phyloP scores from a whole-genome alignment of 2,888 invertebrate genomes.

The Chesias legatella region DNA sequence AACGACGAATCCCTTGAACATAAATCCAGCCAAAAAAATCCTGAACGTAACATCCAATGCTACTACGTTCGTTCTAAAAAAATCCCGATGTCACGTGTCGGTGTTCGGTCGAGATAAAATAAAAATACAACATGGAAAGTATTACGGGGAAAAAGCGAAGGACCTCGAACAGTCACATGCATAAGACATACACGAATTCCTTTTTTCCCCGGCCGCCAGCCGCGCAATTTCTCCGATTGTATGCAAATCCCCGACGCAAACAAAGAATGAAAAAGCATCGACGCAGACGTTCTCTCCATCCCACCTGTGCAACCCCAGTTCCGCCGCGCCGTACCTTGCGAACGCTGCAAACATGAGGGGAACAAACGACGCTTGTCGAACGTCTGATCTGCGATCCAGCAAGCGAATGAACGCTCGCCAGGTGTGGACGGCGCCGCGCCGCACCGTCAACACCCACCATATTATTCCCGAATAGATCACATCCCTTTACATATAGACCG shows the following conservation, averaged over 20 bases:
- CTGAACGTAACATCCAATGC: too few relatives aligned
- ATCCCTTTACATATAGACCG: slow-evolving; percentile 68
- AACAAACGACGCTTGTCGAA: too few relatives aligned
- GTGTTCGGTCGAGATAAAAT: slow-evolving; percentile 18
- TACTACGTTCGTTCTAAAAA: neutral
- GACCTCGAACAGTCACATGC: slow-evolving; percentile 49
- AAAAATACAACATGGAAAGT: slow-evolving; percentile 16
- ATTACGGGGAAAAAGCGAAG: slow-evolving; percentile 38
- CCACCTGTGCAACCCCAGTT: slow-evolving; percentile 54
- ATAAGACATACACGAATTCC: slow-evolving; percentile 62
- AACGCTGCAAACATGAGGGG: slow-evolving; percentile 28
- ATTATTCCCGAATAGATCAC: slow-evolving; percentile 69
- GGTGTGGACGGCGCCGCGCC: slow-evolving; percentile 32
- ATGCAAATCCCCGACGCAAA: slow-evolving; percentile 75
- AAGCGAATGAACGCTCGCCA: too few relatives aligned
- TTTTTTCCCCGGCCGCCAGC: slow-evolving; percentile 58
- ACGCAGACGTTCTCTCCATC: slow-evolving; percentile 60
- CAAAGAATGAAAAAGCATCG: slow-evolving; percentile 74
- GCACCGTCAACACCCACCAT: slow-evolving; percentile 57
- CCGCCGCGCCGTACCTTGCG: slow-evolving; percentile 50
- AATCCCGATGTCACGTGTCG: slow-evolving; percentile 12
- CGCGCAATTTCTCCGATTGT: slow-evolving; percentile 76
- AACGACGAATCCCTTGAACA: too few relatives aligned
- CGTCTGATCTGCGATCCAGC: too few relatives aligned
- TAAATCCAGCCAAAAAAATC: too few relatives aligned